Evolutionary conservation across 2,797 vertebrate genomes (phyloP).

Genomic region (Microcaecilia unicolor): DNA sequence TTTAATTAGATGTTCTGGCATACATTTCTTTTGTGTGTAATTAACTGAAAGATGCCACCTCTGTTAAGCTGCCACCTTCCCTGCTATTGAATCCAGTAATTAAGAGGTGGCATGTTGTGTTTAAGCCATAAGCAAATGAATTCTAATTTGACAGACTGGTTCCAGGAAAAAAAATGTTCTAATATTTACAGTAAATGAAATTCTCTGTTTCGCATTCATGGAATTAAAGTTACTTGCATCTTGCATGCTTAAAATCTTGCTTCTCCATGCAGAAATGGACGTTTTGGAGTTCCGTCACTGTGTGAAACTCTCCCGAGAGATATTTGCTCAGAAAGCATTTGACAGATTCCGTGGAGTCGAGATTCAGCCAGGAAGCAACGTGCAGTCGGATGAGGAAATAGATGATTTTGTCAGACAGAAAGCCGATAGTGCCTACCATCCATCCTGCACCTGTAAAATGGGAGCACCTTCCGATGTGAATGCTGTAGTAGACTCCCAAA

Average conservation of each 20-base stretch:
- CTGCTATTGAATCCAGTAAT: too few relatives aligned
- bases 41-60: too few relatives aligned
- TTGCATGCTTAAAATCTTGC: background rate
- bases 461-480: conserved; percentile 65
- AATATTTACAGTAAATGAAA: too few relatives aligned
- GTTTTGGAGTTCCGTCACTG: conserved; percentile 76
- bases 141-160: too few relatives aligned
- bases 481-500: conserved; percentile 76
- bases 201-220: background rate
- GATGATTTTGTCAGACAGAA: conserved; percentile 84
- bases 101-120: too few relatives aligned
- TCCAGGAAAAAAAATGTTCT: too few relatives aligned
- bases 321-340: conserved; percentile 87
- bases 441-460: conserved; percentile 94
- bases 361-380: conserved; percentile 64
- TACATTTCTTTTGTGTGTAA: too few relatives aligned
- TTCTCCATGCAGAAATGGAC: conserved; percentile 64
- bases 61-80: too few relatives aligned
- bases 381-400: conserved; percentile 79
- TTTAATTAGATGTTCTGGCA: too few relatives aligned
- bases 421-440: conserved; percentile 89
- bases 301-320: conserved; percentile 80
- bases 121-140: too few relatives aligned
- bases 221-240: conserved; percentile 1
- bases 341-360: conserved; percentile 77